Conservation (phyloP, 1,140 invertebrate genomes). For the Tachypleus tridentatus region DNA sequence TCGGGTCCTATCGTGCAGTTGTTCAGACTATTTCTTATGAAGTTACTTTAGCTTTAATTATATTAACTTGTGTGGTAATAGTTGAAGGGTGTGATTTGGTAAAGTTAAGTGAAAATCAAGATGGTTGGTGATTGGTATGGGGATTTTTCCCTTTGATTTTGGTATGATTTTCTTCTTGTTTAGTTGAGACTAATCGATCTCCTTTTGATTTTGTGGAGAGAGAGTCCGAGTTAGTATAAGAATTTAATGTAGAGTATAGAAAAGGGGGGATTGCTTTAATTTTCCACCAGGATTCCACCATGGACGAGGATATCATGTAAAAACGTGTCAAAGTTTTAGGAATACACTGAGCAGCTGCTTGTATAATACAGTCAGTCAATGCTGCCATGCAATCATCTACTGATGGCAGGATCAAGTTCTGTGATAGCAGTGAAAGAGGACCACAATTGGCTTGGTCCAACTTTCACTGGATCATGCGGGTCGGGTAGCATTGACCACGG, state of each 20-base stretch:
- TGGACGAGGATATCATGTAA: too few species aligned
- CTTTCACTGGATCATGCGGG: too few species aligned
- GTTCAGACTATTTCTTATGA: constrained; percentile 57
- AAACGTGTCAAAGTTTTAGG: too few species aligned
- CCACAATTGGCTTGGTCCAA: too few species aligned
- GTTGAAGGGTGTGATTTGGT: constrained; percentile 31
- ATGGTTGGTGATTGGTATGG: constrained; percentile 39
- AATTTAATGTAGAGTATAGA: constrained; percentile 61
- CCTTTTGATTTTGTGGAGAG: constrained; percentile 66
- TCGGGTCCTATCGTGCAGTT: constrained; percentile 46
- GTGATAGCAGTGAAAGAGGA: too few species aligned
- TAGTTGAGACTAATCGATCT: constrained; percentile 57
- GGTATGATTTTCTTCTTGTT: constrained; percentile 43
- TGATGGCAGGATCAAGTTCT: too few species aligned
- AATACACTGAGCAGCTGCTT: too few species aligned
- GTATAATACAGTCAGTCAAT: too few species aligned
- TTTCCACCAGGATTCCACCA: constrained; percentile 41
- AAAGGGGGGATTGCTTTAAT: constrained; percentile 53
- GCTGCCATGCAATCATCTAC: too few species aligned
- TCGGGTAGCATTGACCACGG: too few species aligned
- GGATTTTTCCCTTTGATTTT: constrained; percentile 39
- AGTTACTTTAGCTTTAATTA: constrained; percentile 44
- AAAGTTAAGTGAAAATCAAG: constrained; percentile 32
- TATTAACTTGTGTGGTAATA: constrained; percentile 40
- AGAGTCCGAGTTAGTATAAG: constrained; percentile 58